A percentile compares a stretch with the other conserved stretches of the same genome.
phyloP scores from a whole-genome alignment of 2,888 invertebrate genomes.

The Bruchidius siliquastri region DNA sequence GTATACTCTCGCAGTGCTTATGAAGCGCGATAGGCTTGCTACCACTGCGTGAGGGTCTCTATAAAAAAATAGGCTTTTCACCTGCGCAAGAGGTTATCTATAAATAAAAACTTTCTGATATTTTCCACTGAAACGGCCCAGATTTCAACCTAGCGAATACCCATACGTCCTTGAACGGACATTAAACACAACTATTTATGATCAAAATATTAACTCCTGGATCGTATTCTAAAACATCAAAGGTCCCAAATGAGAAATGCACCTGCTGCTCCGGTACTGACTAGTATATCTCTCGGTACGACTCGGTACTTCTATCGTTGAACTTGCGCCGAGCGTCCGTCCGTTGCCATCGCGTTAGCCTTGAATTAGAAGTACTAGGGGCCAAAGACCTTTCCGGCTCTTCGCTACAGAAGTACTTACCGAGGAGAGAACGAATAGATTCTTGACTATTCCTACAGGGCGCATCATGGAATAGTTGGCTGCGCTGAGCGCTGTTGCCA shows the following conservation, averaged over 20 bases:
- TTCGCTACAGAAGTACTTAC: background rate
- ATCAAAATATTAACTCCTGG: too few relatives aligned
- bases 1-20: too few relatives aligned
- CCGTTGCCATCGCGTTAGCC: slow-evolving; percentile 18
- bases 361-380: slow-evolving; percentile 22
- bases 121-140: too few relatives aligned
- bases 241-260: background rate
- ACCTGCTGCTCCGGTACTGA: background rate
- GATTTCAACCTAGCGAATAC: too few relatives aligned
- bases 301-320: slow-evolving; percentile 22
- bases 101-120: too few relatives aligned
- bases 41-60: too few relatives aligned
- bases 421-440: background rate
- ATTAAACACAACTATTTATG: too few relatives aligned
- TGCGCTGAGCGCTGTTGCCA: background rate
- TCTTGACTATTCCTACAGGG: background rate
- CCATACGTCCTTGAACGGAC: too few relatives aligned
- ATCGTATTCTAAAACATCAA: too few relatives aligned
- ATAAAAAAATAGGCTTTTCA: too few relatives aligned
- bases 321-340: slow-evolving; percentile 18
- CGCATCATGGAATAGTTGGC: background rate
- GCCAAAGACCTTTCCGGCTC: slow-evolving; percentile 22
- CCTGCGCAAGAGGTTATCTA: too few relatives aligned
- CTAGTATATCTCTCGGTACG: background rate
- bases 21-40: too few relatives aligned